A percentile compares a stretch with the other conserved stretches of the same genome.
These are phyloP conservation scores for Macrocentrus cingulum DNA, from an alignment of 1,140 invertebrate species.

Conservation along the genomic window DNA sequence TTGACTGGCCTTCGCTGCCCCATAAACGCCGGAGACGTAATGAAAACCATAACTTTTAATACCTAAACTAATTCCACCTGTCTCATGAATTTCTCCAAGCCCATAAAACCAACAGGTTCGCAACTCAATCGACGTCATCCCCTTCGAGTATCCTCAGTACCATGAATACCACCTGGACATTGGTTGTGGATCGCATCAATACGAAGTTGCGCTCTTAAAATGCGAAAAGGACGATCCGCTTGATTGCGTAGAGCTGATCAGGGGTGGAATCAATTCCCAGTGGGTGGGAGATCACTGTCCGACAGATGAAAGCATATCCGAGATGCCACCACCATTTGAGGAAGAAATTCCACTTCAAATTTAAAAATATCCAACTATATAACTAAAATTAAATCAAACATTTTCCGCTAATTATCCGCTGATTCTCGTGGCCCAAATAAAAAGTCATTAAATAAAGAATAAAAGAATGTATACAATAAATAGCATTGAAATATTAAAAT, in stretches of 20 bases:
- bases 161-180: neutral
- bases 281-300: neutral
- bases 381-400: too few species aligned
- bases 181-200: constrained; percentile 1
- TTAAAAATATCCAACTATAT: too few species aligned
- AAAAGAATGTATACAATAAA: too few species aligned
- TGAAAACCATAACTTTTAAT: neutral
- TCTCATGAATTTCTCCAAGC: too few species aligned
- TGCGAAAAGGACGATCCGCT: neutral
- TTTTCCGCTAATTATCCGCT: too few species aligned
- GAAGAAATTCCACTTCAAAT: too few species aligned
- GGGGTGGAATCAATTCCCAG: neutral
- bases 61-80: neutral
- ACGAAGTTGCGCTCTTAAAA: constrained; percentile 4
- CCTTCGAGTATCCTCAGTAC: neutral
- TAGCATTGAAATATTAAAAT: too few species aligned
- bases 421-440: too few species aligned
- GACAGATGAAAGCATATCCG: too few species aligned
- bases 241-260: neutral
- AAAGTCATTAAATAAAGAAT: too few species aligned
- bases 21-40: neutral
- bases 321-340: too few species aligned
- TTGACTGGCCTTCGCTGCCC: constrained; percentile 1
- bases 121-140: neutral
- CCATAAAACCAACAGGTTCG: neutral